Base-by-base conservation (phyloP, 2,797 vertebrate genomes). In the Pseudomugil gertrudae region DNA sequence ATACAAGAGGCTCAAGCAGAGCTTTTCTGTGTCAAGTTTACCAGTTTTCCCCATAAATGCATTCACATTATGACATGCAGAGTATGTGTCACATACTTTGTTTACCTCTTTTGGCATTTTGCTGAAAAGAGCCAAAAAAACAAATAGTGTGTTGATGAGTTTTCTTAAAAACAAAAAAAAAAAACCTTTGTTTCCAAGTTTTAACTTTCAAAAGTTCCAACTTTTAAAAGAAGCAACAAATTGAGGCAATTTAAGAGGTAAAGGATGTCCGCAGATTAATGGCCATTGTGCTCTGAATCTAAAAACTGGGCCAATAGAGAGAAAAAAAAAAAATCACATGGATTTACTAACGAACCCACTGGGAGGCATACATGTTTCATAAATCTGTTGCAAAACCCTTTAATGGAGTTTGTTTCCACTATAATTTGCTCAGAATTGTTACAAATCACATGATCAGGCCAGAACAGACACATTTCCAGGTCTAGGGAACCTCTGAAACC, bases 211-310 rank as follows among this genome's bases (percentile, higher is more conserved):
- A 40, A 75, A 50, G 53, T 51, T 60, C 40, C 10, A 24, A 9
- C 11, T 0, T 10, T 48, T 24, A 66, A 60, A 57, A 57, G 40
- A 72, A 14, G 57, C 56, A 67, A 77, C 59, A 66, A 57, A 71
- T 69, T 57, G 45, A 50, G 72, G 35, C 63, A 75, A 67, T 69
- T 38, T 66, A 40, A 26, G 54, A 71, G 30, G 53, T 68, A 50
- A 78, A 65, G 56, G 27, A 69, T 66, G 60, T 62, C 53, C 14
- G 56, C 57, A 84, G 59, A 81, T 72, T 74, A 71, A 84, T 62
- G 66, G 33, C 59, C 5, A 2, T 43, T 29, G 62, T 59, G 52
- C 54, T 58, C 52, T 63, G 45, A 50, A 55, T 45, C 62, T 69
- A 63, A 70, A 81, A 85, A 80, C 13, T 77, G 58, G 70, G 79